phyloP scores from a whole-genome alignment of 2,113 vertebrate genomes.

The Scopus umbretta region DNA sequence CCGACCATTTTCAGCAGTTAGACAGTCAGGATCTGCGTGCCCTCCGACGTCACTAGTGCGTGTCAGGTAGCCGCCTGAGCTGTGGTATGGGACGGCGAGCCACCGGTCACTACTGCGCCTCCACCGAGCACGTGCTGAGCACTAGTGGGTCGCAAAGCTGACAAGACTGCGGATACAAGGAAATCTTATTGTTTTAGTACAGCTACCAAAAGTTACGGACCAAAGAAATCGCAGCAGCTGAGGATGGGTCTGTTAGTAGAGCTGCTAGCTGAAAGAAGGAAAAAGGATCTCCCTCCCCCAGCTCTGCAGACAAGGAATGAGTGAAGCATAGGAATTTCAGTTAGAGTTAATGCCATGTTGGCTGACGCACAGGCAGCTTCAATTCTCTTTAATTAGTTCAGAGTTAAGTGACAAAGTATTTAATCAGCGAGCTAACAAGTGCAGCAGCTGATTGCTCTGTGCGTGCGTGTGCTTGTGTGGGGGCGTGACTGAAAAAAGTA shows the following conservation, averaged over 20 bases:
- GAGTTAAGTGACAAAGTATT: conserved; percentile 73
- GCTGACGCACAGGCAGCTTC: conserved; percentile 51
- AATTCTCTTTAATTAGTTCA: conserved; percentile 76
- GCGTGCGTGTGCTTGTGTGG: background rate
- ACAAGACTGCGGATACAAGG: background rate
- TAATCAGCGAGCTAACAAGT: conserved; percentile 76
- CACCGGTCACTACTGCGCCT: accelerated
- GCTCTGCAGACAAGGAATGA: background rate
- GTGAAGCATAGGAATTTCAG: background rate
- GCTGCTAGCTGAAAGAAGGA: background rate
- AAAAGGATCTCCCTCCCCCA: background rate
- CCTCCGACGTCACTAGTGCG: accelerated
- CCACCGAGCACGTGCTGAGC: accelerated
- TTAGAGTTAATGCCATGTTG: conserved; percentile 54
- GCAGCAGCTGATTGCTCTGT: conserved; percentile 58
- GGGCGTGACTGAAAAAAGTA: conserved; percentile 56
- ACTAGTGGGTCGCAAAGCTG: background rate
- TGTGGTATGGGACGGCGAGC: accelerated
- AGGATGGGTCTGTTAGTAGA: background rate
- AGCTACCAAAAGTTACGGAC: background rate
- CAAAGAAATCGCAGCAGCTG: background rate
- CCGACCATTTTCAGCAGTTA: background rate
- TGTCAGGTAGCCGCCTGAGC: background rate
- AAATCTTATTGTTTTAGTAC: background rate
- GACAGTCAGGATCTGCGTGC: background rate